Percentiles rank a stretch among this genome's conserved stretches.
These are phyloP conservation scores for Zaprionus nigranus DNA, from an alignment of 1,140 invertebrate genomes.

Conservation along the genomic window DNA sequence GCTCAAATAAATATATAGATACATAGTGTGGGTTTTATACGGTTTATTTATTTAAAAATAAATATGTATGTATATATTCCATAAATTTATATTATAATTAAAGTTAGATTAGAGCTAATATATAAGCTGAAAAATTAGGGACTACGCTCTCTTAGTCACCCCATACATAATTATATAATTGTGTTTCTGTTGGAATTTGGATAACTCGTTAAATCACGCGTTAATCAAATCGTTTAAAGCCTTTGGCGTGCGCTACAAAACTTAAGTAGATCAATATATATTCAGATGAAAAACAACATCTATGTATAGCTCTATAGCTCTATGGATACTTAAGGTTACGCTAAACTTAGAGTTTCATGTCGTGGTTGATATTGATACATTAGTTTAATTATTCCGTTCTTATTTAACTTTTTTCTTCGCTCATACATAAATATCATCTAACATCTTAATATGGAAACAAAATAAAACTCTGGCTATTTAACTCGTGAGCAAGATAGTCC, in stretches of 20 bases:
- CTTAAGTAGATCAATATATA: conserved; percentile 47
- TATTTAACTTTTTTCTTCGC: conserved; percentile 5
- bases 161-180: conserved; percentile 44
- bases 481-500: neutral
- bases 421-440: conserved; percentile 9
- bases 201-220: conserved; percentile 19
- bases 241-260: conserved; percentile 70
- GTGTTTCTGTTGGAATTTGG: conserved; percentile 11
- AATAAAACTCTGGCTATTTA: neutral
- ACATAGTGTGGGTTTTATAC: conserved; percentile 72
- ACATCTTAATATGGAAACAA: neutral
- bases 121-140: conserved; percentile 51
- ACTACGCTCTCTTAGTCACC: conserved; percentile 49
- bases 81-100: conserved; percentile 30
- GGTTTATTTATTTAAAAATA: conserved; percentile 78
- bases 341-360: conserved; percentile 65
- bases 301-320: conserved; percentile 16
- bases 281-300: conserved; percentile 39
- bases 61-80: conserved; percentile 45
- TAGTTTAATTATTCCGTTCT: conserved; percentile 8
- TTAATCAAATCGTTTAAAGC: conserved; percentile 53
- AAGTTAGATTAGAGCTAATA: conserved; percentile 37
- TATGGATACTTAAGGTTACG: conserved; percentile 33
- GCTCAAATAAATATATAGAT: conserved; percentile 56
- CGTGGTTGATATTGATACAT: conserved; percentile 40